Percentiles rank a stretch among this genome's conserved stretches.
phyloP scores from a whole-genome alignment of 2,888 invertebrate genomes.

The Formica aserva region DNA sequence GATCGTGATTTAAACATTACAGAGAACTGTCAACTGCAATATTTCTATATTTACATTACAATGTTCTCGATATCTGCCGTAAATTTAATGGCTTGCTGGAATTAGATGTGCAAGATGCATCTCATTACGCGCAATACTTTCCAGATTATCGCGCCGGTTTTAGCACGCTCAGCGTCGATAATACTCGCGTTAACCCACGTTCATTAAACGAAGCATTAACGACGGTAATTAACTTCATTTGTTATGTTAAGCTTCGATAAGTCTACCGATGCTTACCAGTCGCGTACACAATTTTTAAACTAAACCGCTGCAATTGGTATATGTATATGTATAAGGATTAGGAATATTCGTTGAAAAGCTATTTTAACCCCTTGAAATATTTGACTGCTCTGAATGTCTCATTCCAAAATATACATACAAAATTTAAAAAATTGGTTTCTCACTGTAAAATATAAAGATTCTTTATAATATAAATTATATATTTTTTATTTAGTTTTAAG shows the following conservation, averaged over 20 bases:
- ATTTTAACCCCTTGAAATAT: no score
- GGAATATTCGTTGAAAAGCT: neutral
- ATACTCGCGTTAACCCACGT: slow-evolving; percentile 25
- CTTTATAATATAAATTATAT: neutral
- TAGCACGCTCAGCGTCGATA: neutral
- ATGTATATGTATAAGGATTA: neutral
- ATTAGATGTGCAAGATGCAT: slow-evolving; percentile 26
- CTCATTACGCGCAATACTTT: neutral
- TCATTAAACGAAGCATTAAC: slow-evolving; percentile 44
- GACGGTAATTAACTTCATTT: slow-evolving; percentile 44
- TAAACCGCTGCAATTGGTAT: neutral
- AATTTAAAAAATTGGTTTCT: neutral
- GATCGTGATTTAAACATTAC: slow-evolving; percentile 23
- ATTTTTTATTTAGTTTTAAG: neutral
- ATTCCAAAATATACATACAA: no score
- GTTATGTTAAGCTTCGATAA: slow-evolving; percentile 68
- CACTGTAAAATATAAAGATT: neutral
- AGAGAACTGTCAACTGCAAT: slow-evolving; percentile 9
- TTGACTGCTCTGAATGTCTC: no score
- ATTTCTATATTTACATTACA: slow-evolving; percentile 23
- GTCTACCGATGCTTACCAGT: slow-evolving; percentile 44
- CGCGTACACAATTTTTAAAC: slow-evolving; percentile 5
- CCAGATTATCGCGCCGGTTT: slow-evolving; percentile 26
- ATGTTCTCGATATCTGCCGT: neutral
- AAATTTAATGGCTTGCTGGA: neutral